Base-by-base conservation (phyloP, 1,140 invertebrate species). In the Pararge aegeria region DNA sequence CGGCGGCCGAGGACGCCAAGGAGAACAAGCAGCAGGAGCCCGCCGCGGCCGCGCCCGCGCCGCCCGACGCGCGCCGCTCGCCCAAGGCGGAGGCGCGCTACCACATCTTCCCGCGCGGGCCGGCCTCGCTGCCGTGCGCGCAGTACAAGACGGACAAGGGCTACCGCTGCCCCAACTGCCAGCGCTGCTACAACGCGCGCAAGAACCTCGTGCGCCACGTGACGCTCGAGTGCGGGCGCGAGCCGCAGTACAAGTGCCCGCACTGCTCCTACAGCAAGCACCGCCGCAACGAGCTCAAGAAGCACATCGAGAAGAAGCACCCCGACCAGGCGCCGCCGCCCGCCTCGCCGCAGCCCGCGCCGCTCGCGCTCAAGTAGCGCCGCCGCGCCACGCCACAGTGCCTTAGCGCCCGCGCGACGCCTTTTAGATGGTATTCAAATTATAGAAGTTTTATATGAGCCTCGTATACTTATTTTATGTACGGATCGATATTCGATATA, bases 221-320 rank as follows among this genome's bases (percentile, higher is more conserved):
- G 61, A 92, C 92, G 66, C 89, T 93, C 60, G 94, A 95, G 78
- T 94, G 94, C 75, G 93, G 93, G n/a, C 91, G 91, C 77, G 91
- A 92, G 58, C 93, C 93, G 12, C 91, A 93, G 75, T 94, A 94
- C 83, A 90, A 92, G 66, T 94, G 94, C 67, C 92, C 92, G 6
- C 90, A 92, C 78, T 94, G 93, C 78, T 42, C 76, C 55, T 89
- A 87, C 76, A 81, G 81, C 80, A 91, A 90, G 75, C 90, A 88
- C 71, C 90, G 68, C 67, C 81, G 83, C 80, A 90, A 91, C 69
- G 91, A 92, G 68, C 91, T 92, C 62, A 93, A 89, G 73, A 89
- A 90, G 61, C 91, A 92, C 78, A 82, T 92, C 46, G 83, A 89
- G 72, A 90, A 90, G 72, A 91, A 90, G 70, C 91, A 92, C 78